Evolutionary conservation across 2,797 vertebrate genomes (phyloP), one percentile per base, ranked within the genome.

Genomic region (Channallabes apus): DNA sequence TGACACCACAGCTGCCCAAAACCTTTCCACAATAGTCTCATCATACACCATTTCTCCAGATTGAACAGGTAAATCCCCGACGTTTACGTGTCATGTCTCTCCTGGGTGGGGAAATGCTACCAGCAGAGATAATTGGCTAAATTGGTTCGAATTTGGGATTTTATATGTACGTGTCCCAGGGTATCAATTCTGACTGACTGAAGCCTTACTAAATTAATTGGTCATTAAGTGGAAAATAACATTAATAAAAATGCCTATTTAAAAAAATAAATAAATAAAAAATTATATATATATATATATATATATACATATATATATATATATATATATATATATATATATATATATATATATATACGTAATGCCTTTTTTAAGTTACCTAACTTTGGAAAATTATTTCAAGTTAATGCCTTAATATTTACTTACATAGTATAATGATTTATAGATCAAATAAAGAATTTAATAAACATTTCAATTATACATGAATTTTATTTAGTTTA

Each of bases 21-120:
- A 83, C 76, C 86, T 64, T 88, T 83, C 75, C 77, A 64, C 78
- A 89, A 89, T 89, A 85, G 85, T 90, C 87, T 88, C 88, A 89
- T 90, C 89, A 89, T 85, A 72, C 76, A 87, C 83, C 86, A 82
- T 73, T 82, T 17, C 71, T 29, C 82, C 59, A 61, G 82, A 84
- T 71, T 87, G 85, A 88, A 88, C 85, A 84, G 87, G 58, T 78
- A 24, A 38, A 61, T 78, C 58, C 22, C 2, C 8, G 4, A 38
- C 38, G 78, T 80, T 65, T 51, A 65, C n/a, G 7, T 38, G 15
- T 61, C 61, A 9, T 38, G 2, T n/a, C 35, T 9, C 77, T 80
- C 61, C 61, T 9, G 3, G 6, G 17, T 51, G 61, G 15, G 46
- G 22, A 38, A 41, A 18, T 17, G 6, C 1, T 7, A 62, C 35